phyloP scores from a whole-genome alignment of 2,888 invertebrate species.

The Agonum fuliginosum region DNA sequence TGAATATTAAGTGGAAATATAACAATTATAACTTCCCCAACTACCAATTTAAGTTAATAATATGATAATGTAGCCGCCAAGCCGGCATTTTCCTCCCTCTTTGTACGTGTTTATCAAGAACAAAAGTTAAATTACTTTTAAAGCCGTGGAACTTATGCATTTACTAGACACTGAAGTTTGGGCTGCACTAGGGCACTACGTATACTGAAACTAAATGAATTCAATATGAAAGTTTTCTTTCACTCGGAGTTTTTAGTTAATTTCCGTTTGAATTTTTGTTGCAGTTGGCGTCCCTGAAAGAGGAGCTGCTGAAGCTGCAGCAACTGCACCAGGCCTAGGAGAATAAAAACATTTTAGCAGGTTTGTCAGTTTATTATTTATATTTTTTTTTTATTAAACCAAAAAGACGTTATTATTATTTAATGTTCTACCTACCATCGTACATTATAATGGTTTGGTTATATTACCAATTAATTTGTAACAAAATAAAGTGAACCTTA shows the following conservation, averaged over 20 bases:
- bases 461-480: too few relatives aligned
- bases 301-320: constrained; percentile 29
- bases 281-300: constrained; percentile 44
- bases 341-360: neutral
- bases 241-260: constrained; percentile 17
- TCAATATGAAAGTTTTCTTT: constrained; percentile 46
- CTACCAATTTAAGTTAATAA: constrained; percentile 10
- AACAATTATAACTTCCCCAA: neutral
- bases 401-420: too few relatives aligned
- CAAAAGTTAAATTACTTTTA: constrained; percentile 55
- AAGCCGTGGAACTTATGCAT: constrained; percentile 25
- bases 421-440: too few relatives aligned
- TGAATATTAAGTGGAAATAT: neutral
- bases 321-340: constrained; percentile 11
- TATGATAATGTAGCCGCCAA: neutral
- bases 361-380: too few relatives aligned
- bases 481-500: too few relatives aligned
- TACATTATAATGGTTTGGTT: too few relatives aligned
- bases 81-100: neutral
- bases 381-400: neutral
- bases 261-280: constrained; percentile 45
- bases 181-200: constrained; percentile 2
- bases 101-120: constrained; percentile 37
- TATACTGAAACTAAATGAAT: constrained; percentile 39
- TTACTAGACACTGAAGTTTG: constrained; percentile 26